A percentile compares a stretch with the other conserved stretches of the same genome.
These are phyloP conservation scores for Smutsia gigantea DNA, from an alignment of 2,797 vertebrate species.

Conservation along the genomic window DNA sequence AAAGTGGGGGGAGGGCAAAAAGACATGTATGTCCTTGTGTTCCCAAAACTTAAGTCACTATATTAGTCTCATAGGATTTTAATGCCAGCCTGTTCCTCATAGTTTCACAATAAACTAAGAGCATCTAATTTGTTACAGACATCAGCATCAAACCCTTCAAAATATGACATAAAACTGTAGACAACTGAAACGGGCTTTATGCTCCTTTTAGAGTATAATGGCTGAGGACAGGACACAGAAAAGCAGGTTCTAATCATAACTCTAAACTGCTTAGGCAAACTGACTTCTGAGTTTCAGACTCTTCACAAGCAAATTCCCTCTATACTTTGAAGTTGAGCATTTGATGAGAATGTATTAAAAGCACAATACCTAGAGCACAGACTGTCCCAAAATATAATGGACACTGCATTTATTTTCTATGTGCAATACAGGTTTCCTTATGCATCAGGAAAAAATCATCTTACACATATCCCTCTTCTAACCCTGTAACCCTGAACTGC, in stretches of 20 bases:
- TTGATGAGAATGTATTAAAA: neutral
- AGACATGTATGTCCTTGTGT: neutral
- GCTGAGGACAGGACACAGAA: neutral
- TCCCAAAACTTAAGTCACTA: neutral
- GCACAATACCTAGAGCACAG: neutral
- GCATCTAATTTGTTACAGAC: neutral
- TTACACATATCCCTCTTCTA: neutral
- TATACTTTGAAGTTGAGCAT: neutral
- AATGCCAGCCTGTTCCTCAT: neutral
- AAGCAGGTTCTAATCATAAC: neutral
- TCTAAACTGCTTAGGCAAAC: neutral
- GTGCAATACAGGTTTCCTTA: neutral
- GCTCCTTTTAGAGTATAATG: neutral
- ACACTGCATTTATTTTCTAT: neutral
- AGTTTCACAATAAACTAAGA: neutral
- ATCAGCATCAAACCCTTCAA: neutral
- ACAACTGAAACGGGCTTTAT: neutral
- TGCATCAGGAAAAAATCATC: neutral
- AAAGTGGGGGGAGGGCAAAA: neutral
- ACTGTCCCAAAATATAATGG: neutral
- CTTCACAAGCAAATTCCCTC: neutral
- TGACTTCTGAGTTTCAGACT: neutral
- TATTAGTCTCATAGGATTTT: neutral
- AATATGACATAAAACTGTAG: neutral
- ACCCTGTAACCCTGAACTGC: neutral